phyloP scores from a whole-genome alignment of 2,113 vertebrate genomes.

The Haemorhous mexicanus region DNA sequence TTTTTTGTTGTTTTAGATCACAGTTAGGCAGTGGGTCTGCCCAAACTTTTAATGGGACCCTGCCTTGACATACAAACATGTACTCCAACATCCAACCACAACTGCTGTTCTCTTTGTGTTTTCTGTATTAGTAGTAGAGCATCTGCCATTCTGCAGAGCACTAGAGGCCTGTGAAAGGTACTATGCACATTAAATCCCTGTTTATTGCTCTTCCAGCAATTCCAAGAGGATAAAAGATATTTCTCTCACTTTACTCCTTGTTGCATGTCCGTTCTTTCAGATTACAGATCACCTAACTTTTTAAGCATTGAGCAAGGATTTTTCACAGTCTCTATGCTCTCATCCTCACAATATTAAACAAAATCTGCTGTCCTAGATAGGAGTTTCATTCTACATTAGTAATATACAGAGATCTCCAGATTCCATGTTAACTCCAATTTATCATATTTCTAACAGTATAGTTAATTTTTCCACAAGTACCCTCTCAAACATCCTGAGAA shows the following conservation, averaged over 20 bases:
- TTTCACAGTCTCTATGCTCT: not conserved
- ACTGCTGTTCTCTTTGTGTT: not conserved
- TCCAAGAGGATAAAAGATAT: not conserved
- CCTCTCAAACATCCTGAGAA: not conserved
- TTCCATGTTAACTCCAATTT: not conserved
- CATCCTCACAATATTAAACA: not conserved
- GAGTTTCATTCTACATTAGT: not conserved
- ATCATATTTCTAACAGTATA: conserved; percentile 2
- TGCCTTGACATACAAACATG: not conserved
- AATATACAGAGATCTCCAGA: not conserved
- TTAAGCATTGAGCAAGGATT: not conserved
- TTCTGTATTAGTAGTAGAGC: not conserved
- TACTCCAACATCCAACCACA: not conserved
- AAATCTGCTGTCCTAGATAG: conserved; percentile 8
- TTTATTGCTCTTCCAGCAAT: not conserved
- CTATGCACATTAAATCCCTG: not conserved
- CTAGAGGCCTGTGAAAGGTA: not conserved
- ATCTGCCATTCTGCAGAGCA: not conserved
- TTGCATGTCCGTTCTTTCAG: not conserved
- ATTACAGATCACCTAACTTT: not conserved
- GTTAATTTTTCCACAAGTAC: conserved; percentile 8
- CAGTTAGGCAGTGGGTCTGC: not conserved
- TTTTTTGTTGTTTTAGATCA: not conserved
- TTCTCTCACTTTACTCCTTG: not conserved
- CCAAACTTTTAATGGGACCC: not conserved